These are phyloP conservation scores for Zygothrica quintamaculata DNA, from an alignment of 2,888 invertebrate species.

Conservation along the genomic window DNA sequence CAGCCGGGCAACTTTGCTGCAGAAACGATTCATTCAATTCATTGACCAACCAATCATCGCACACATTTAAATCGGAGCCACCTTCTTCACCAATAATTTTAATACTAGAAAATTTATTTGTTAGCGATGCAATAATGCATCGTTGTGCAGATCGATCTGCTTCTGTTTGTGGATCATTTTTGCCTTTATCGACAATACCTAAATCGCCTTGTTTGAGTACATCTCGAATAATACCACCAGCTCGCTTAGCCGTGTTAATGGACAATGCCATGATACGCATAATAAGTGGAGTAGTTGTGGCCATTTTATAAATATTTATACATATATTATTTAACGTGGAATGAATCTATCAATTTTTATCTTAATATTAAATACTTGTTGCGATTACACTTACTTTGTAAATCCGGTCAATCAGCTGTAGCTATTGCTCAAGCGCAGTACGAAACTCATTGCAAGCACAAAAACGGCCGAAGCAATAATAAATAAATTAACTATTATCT, in stretches of 20 bases:
- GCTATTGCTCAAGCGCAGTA: slow-evolving; percentile 15
- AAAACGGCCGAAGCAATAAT: no score
- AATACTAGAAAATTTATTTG: slow-evolving; percentile 92
- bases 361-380: slow-evolving; percentile 4
- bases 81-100: slow-evolving; percentile 97
- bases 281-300: slow-evolving; percentile 66
- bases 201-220: slow-evolving; percentile 95
- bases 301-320: slow-evolving; percentile 34
- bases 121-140: slow-evolving; percentile 95
- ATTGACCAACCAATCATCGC: slow-evolving; percentile 90
- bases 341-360: slow-evolving; percentile 24
- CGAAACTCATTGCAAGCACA: slow-evolving; percentile 10
- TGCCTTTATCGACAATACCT: slow-evolving; percentile 96
- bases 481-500: no score
- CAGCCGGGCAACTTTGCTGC: slow-evolving; percentile 88
- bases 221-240: slow-evolving; percentile 95
- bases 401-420: slow-evolving; percentile 37
- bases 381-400: slow-evolving; percentile 26
- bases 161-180: slow-evolving; percentile 98
- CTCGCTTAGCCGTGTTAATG: slow-evolving; percentile 89
- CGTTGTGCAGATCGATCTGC: slow-evolving; percentile 98
- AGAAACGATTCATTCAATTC: slow-evolving; percentile 89
- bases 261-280: slow-evolving; percentile 84
- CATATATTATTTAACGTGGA: slow-evolving; percentile 28
- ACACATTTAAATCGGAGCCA: slow-evolving; percentile 86